phyloP scores from a whole-genome alignment of 2,797 vertebrate species.

The Coracias cyanogaster region DNA sequence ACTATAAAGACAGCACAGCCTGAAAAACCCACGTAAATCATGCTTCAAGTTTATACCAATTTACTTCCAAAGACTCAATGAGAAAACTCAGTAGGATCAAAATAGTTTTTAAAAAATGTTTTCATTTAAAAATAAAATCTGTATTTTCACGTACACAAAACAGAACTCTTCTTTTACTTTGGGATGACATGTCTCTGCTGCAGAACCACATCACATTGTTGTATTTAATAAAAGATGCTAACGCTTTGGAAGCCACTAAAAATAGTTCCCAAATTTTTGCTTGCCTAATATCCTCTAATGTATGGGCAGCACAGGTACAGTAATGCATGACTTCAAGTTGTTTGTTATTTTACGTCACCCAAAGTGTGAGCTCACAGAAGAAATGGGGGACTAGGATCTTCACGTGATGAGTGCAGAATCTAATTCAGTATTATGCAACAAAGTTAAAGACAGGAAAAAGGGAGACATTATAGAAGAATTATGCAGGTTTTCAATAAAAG shows the following conservation, averaged over 20 bases:
- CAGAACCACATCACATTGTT: not conserved
- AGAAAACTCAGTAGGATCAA: not conserved
- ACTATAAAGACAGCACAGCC: not conserved
- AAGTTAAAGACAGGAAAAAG: not conserved
- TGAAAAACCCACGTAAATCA: not conserved
- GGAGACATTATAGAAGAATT: not conserved
- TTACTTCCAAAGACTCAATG: not conserved
- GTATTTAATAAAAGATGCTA: not conserved
- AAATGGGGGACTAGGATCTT: not conserved
- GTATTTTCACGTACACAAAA: not conserved
- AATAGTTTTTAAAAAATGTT: not conserved
- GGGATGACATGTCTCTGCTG: not conserved
- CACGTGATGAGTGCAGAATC: not conserved
- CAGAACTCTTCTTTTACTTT: not conserved
- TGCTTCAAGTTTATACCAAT: not conserved
- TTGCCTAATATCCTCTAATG: not conserved
- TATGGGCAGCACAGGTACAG: not conserved
- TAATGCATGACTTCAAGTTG: not conserved
- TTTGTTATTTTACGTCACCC: not conserved
- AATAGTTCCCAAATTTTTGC: not conserved
- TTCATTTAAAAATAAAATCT: not conserved
- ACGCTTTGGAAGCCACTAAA: not conserved
- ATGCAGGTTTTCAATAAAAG: not conserved
- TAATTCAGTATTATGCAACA: not conserved
- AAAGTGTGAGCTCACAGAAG: not conserved